phyloP scores from a whole-genome alignment of 37 sponge, comb jelly and placozoan species.

The Amphimedon queenslandica region DNA sequence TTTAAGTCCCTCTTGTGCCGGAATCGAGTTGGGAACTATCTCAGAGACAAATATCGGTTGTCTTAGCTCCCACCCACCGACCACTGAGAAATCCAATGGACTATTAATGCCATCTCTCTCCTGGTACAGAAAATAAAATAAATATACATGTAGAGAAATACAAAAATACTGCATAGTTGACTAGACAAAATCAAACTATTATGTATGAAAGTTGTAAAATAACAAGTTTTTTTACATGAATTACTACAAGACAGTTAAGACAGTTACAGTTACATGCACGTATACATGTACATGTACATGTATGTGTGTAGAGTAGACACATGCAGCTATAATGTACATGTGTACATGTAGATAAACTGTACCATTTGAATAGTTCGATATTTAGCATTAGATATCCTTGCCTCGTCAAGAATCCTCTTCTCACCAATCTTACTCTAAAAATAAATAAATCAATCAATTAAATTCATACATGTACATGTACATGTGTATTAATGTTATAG shows the following conservation, averaged over 20 bases:
- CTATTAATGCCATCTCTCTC: constrained; percentile 48
- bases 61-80: constrained; percentile 46
- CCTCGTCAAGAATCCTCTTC: constrained; percentile 49
- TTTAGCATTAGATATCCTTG: constrained; percentile 21
- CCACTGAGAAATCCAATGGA: constrained; percentile 60
- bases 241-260: no score
- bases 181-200: no score
- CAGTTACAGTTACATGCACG: no score
- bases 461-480: neutral
- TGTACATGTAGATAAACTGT: no score
- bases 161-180: neutral
- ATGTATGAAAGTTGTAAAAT: no score
- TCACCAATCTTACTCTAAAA: constrained; percentile 49
- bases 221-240: no score
- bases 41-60: constrained; percentile 39
- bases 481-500: neutral
- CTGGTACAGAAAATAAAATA: constrained; percentile 2
- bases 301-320: no score
- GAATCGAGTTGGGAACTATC: constrained; percentile 38
- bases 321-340: no score
- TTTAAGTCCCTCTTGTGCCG: constrained; percentile 38
- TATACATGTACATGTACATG: no score
- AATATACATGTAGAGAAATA: neutral
- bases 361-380: constrained; percentile 52
- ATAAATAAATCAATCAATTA: neutral